These are phyloP conservation scores for Ptycholaimellus sp. DNA, from an alignment of 2,888 invertebrate genomes.

Conservation along the genomic window DNA sequence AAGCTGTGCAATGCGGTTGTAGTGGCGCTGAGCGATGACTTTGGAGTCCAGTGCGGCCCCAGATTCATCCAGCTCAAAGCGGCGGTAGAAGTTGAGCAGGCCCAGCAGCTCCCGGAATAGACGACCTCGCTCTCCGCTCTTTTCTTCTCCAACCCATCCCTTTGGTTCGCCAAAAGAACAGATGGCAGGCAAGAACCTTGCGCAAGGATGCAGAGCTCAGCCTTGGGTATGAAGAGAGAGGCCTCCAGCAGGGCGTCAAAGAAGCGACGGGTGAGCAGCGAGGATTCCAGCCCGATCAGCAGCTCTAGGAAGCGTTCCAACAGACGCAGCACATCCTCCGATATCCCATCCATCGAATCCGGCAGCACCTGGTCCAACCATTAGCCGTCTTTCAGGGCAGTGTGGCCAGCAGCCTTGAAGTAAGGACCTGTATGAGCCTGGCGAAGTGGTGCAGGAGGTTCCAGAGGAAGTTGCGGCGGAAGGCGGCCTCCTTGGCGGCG, in stretches of 20 bases:
- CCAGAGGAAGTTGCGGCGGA: no score
- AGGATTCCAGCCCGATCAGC: conserved; percentile 77
- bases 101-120: conserved; percentile 50
- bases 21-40: conserved; percentile 81
- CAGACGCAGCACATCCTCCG: conserved; percentile 41
- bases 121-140: conserved; percentile 15
- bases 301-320: conserved; percentile 86
- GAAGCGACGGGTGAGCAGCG: conserved; percentile 78
- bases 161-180: background rate
- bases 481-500: no score
- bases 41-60: conserved; percentile 42
- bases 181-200: background rate
- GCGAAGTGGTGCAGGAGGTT: no score
- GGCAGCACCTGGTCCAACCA: no score
- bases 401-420: no score
- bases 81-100: conserved; percentile 79
- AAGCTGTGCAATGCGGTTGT: conserved; percentile 64
- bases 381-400: no score
- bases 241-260: conserved; percentile 88
- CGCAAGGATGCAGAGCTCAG: conserved; percentile 50
- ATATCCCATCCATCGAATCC: no score
- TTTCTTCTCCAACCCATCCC: conserved; percentile 3
- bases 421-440: no score
- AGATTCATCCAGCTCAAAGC: conserved; percentile 90
- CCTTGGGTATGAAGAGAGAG: conserved; percentile 67